Evolutionary conservation across 2,797 vertebrate species (phyloP).

Genomic region (Psittacula derbiana): DNA sequence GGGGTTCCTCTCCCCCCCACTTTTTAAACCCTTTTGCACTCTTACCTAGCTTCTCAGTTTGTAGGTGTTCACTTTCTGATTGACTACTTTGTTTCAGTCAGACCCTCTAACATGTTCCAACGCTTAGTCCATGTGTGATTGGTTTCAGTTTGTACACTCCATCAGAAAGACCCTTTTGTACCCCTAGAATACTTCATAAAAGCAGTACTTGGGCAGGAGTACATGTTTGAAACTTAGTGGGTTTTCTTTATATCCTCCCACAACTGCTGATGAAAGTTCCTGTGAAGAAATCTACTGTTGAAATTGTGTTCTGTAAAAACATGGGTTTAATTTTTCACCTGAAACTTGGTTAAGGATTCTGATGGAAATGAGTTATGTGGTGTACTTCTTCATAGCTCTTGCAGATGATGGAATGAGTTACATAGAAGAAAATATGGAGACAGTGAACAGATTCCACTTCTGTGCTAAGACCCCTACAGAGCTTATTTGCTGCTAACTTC

Average conservation of each 20-base stretch:
- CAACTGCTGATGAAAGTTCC: background rate
- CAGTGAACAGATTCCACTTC: background rate
- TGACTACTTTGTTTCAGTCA: background rate
- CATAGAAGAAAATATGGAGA: background rate
- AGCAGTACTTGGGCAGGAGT: background rate
- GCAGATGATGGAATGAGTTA: background rate
- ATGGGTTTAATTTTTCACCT: background rate
- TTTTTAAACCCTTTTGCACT: background rate
- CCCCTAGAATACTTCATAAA: background rate
- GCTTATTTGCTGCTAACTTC: background rate
- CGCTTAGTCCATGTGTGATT: background rate
- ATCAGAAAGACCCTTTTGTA: background rate
- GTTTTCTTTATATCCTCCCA: accelerated
- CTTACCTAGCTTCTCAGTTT: background rate
- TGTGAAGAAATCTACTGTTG: background rate
- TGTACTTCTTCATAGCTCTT: background rate
- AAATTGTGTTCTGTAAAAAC: background rate
- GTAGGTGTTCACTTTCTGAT: background rate
- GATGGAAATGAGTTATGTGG: background rate
- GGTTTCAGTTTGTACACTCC: background rate
- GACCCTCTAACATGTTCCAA: background rate
- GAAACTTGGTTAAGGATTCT: background rate
- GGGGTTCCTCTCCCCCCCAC: background rate
- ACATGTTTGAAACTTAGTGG: background rate
- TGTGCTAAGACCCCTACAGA: background rate